These are phyloP conservation scores for Desmodus rotundus DNA, from an alignment of 2,113 vertebrate species.

Conservation along the genomic window DNA sequence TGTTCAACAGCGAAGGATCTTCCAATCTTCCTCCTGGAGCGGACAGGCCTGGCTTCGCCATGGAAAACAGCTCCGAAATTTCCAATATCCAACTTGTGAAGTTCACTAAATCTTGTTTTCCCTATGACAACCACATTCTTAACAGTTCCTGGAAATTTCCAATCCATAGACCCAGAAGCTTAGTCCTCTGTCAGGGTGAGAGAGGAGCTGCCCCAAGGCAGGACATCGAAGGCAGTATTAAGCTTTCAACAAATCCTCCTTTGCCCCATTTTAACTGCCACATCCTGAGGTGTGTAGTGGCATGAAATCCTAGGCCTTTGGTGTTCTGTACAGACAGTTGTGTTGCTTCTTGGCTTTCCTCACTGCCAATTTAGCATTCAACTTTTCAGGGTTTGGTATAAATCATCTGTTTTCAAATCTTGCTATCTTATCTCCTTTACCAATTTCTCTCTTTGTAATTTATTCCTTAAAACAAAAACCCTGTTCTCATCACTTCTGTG, in stretches of 20 bases:
- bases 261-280: background rate
- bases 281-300: background rate
- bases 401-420: background rate
- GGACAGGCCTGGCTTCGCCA: background rate
- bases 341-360: background rate
- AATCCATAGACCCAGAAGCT: background rate
- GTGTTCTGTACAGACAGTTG: background rate
- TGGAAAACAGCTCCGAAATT: background rate
- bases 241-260: background rate
- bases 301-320: background rate
- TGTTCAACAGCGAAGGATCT: background rate
- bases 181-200: background rate
- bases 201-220: background rate
- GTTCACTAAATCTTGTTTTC: background rate
- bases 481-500: background rate
- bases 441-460: background rate
- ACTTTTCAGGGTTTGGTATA: background rate
- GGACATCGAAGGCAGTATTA: background rate
- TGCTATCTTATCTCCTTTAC: background rate
- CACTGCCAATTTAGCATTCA: background rate
- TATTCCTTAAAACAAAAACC: slow-evolving; percentile 26
- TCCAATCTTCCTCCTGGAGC: background rate
- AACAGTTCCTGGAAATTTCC: background rate
- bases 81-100: background rate
- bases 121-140: background rate